A percentile compares a stretch with the other conserved stretches of the same genome.
Conservation (phyloP, 2,888 invertebrate genomes). For the Lepidocyrtoides sp. region DNA sequence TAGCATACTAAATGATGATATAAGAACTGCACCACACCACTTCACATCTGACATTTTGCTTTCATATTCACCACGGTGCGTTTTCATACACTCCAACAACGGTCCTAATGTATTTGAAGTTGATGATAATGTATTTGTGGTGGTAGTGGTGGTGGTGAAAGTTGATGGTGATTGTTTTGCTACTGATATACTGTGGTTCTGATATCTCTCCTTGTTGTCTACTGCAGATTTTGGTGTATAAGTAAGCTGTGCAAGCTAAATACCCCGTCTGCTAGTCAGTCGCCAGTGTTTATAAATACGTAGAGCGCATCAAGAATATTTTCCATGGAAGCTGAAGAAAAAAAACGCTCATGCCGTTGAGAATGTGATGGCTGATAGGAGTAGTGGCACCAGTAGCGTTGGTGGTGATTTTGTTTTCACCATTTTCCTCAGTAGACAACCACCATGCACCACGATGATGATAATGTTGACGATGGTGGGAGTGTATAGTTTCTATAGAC, state of each 20-base stretch:
- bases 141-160: not conserved
- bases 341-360: not conserved
- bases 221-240: too few species aligned
- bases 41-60: not conserved
- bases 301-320: not conserved
- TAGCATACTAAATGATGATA: too few species aligned
- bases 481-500: not conserved
- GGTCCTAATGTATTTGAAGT: not conserved
- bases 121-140: not conserved
- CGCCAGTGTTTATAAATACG: not conserved
- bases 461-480: not conserved
- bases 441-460: not conserved
- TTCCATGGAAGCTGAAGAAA: not conserved
- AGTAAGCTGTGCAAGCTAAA: too few species aligned
- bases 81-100: not conserved
- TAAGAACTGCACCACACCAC: too few species aligned
- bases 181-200: not conserved
- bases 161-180: not conserved
- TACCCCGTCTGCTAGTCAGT: not conserved
- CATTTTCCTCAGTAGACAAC: not conserved
- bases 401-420: conserved; percentile 30
- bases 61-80: not conserved
- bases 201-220: not conserved
- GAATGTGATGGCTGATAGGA: conserved; percentile 27
- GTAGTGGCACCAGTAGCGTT: not conserved